Percentiles rank a stretch among this genome's conserved stretches.
Evolutionary conservation across 2,797 vertebrate species (phyloP).

Genomic region (Enteromius trimaculatus): DNA sequence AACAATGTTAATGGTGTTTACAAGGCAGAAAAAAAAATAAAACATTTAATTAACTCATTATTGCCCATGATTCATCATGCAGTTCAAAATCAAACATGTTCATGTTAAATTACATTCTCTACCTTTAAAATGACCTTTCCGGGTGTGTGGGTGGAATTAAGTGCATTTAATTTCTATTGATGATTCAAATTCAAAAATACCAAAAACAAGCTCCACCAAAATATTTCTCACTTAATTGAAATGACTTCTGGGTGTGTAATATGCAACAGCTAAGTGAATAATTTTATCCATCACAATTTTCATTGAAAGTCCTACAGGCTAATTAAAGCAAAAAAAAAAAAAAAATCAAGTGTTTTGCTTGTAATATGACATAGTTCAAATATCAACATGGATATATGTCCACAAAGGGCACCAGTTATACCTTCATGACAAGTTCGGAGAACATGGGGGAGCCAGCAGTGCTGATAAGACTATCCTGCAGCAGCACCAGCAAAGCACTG

Average conservation of each 20-base stretch:
- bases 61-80: neutral
- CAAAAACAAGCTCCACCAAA: neutral
- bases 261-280: neutral
- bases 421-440: slow-evolving; percentile 98
- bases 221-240: neutral
- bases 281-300: neutral
- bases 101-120: neutral
- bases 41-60: neutral
- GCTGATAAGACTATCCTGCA: slow-evolving; percentile 93
- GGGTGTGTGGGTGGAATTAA: neutral
- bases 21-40: neutral
- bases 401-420: slow-evolving; percentile 58
- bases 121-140: neutral
- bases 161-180: neutral
- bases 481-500: slow-evolving; percentile 93
- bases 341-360: neutral
- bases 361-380: neutral
- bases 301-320: too few relatives aligned
- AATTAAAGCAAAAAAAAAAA: too few relatives aligned
- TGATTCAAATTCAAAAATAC: neutral
- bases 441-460: slow-evolving; percentile 91
- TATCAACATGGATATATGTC: neutral
- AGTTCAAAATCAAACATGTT: neutral
- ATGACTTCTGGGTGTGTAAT: neutral
- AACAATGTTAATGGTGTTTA: neutral